These are phyloP conservation scores for Dinothrombium tinctorium DNA, from an alignment of 1,140 invertebrate species.

Conservation along the genomic window DNA sequence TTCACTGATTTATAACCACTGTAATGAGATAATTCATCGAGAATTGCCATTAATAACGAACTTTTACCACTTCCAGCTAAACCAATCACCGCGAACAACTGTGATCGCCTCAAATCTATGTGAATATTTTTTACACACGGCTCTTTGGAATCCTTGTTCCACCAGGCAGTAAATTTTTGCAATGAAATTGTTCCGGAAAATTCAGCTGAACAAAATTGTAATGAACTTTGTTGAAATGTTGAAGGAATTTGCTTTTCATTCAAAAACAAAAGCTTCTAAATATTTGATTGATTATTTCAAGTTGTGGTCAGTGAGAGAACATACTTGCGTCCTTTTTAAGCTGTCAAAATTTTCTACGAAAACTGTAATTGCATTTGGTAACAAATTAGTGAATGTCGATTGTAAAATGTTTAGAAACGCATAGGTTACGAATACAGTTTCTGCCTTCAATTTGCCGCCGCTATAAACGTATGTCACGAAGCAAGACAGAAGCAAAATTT, in stretches of 20 bases:
- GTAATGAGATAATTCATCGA: constrained; percentile 45
- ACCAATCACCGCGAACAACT: constrained; percentile 10
- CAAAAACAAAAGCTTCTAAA: neutral
- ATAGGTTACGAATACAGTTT: constrained; percentile 48
- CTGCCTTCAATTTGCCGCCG: constrained; percentile 35
- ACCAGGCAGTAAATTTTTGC: neutral
- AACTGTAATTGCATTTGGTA: constrained; percentile 40
- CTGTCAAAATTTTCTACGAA: constrained; percentile 26
- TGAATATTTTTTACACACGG: too few relatives aligned
- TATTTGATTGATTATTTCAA: neutral
- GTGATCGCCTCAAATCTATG: too few relatives aligned
- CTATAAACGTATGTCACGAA: constrained; percentile 38
- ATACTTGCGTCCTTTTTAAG: constrained; percentile 16
- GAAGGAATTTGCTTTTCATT: neutral
- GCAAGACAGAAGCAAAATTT: constrained; percentile 43
- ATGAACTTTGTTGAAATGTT: neutral
- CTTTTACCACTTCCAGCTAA: constrained; percentile 13
- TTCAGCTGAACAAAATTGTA: too few relatives aligned
- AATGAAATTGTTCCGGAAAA: too few relatives aligned
- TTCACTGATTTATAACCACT: constrained; percentile 37
- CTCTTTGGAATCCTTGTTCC: too few relatives aligned
- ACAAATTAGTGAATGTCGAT: constrained; percentile 36
- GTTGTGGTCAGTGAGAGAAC: neutral
- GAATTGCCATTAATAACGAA: constrained; percentile 53
- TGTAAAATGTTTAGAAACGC: constrained; percentile 40